A percentile compares a stretch with the other conserved stretches of the same genome.
Evolutionary conservation across 2,888 invertebrate species (phyloP).

Genomic region (Actias luna): DNA sequence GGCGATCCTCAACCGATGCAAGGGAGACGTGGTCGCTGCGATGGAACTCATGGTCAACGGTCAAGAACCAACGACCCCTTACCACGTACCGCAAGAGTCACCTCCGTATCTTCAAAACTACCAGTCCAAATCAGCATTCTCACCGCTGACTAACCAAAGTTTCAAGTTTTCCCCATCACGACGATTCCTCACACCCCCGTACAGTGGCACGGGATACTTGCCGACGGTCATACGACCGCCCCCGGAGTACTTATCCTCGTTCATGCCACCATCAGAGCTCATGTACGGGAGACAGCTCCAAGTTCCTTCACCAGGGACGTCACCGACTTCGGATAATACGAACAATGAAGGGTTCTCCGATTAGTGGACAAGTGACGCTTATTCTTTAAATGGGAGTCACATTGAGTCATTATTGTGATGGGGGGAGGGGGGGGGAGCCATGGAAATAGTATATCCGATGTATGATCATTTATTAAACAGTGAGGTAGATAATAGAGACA

Average conservation of each 20-base stretch:
- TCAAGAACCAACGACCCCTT: conserved; percentile 58
- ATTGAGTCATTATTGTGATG: neutral
- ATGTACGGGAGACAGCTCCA: conserved; percentile 73
- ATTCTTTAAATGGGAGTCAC: neutral
- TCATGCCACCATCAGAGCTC: conserved; percentile 73
- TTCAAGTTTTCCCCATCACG: conserved; percentile 86
- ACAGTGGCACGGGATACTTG: conserved; percentile 91
- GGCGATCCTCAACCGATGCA: conserved; percentile 89
- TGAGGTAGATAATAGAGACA: too few relatives aligned
- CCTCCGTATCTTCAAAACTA: conserved; percentile 72
- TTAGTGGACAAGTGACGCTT: conserved; percentile 44
- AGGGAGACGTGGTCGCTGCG: conserved; percentile 95
- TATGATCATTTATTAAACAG: neutral
- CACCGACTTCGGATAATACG: conserved; percentile 76
- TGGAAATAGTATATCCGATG: neutral
- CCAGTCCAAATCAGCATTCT: conserved; percentile 88
- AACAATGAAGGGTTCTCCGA: conserved; percentile 78
- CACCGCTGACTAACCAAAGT: conserved; percentile 84
- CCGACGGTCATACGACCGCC: conserved; percentile 87
- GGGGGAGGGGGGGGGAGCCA: neutral
- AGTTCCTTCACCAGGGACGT: conserved; percentile 74
- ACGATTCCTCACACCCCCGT: conserved; percentile 90
- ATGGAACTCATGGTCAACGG: conserved; percentile 94
- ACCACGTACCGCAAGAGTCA: conserved; percentile 67
- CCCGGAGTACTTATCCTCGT: conserved; percentile 73